These are phyloP conservation scores for Clarias batrachus DNA, from an alignment of 2,113 vertebrate genomes.

Conservation along the genomic window DNA sequence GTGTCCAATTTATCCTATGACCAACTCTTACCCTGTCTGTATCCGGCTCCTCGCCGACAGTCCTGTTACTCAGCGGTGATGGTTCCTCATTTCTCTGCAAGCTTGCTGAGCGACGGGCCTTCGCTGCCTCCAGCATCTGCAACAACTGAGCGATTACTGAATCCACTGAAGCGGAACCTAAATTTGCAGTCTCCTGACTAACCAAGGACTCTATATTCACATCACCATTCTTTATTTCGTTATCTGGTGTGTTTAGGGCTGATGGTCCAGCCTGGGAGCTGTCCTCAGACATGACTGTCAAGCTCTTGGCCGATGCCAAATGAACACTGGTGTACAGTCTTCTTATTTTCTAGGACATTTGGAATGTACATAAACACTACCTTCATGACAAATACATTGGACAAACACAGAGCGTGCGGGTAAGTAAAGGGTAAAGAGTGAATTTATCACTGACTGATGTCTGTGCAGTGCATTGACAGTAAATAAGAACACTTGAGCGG, in stretches of 20 bases:
- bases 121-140: constrained; percentile 65
- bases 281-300: not conserved
- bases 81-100: constrained; percentile 35
- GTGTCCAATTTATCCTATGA: not conserved
- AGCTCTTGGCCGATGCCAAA: not conserved
- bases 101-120: constrained; percentile 48
- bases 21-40: constrained; percentile 63
- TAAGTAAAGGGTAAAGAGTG: constrained; percentile 6
- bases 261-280: not conserved
- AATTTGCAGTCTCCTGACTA: not conserved
- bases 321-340: not conserved
- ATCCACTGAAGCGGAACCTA: not conserved
- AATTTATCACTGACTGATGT: not conserved
- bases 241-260: not conserved
- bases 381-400: constrained; percentile 20
- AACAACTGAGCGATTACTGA: constrained; percentile 42
- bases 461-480: not conserved
- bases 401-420: constrained; percentile 38
- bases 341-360: not conserved
- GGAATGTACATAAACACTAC: constrained; percentile 30
- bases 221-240: not conserved
- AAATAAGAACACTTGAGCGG: not conserved
- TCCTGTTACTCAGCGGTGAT: not conserved
- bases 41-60: constrained; percentile 53
- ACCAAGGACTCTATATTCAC: not conserved